Conservation (phyloP, 2,888 invertebrate genomes). For the Strigamia transsilvanica region DNA sequence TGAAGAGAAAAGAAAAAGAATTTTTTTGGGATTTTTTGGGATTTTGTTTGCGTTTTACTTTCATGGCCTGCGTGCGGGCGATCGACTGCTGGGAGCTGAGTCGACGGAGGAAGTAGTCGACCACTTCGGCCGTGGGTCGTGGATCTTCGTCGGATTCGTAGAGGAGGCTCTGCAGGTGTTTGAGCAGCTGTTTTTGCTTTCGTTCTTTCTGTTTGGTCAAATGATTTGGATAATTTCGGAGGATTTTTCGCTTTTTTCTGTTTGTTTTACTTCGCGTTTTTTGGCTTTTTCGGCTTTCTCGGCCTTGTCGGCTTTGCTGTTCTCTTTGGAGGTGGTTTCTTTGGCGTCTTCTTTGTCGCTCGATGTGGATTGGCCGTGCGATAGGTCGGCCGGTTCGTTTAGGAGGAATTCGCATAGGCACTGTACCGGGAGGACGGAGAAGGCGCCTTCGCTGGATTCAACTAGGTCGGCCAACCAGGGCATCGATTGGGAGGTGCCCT, state of each 20-base stretch:
- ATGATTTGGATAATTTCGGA: neutral
- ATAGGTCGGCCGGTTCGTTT: conserved; percentile 61
- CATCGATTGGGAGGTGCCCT: conserved; percentile 82
- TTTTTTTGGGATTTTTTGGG: too few species aligned
- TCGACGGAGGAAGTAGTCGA: conserved; percentile 87
- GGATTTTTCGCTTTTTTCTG: neutral
- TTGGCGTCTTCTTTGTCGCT: conserved; percentile 64
- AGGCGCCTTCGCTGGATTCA: conserved; percentile 86
- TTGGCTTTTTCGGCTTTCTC: conserved; percentile 61
- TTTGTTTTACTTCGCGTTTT: conserved; percentile 51
- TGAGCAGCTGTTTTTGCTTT: conserved; percentile 79
- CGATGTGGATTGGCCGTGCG: conserved; percentile 57
- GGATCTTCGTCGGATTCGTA: conserved; percentile 66
- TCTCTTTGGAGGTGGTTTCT: conserved; percentile 63
- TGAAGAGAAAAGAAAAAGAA: too few species aligned
- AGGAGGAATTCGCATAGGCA: conserved; percentile 95
- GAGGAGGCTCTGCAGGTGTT: conserved; percentile 71
- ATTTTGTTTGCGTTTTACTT: too few species aligned
- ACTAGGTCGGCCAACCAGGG: conserved; percentile 96
- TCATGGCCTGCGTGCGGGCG: conserved; percentile 79
- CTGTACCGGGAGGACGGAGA: conserved; percentile 93
- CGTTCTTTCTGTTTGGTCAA: conserved; percentile 70
- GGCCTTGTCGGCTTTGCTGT: conserved; percentile 69
- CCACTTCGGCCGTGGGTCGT: conserved; percentile 78
- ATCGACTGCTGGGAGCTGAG: conserved; percentile 82